These are phyloP conservation scores for Thyatira batis DNA, from an alignment of 2,888 invertebrate genomes.

Conservation along the genomic window DNA sequence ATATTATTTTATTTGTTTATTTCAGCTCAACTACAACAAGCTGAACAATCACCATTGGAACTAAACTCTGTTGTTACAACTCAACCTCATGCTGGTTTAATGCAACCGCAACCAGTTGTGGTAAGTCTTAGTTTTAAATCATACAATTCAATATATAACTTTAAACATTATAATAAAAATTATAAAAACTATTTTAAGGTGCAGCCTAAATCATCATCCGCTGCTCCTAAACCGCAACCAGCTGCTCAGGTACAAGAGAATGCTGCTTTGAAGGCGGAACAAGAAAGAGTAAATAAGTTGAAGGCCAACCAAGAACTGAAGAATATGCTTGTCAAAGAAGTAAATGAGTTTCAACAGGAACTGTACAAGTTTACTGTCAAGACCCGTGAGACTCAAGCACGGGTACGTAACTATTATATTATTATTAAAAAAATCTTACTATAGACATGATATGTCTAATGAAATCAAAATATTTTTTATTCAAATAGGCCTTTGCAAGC, in stretches of 20 bases:
- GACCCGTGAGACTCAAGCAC: slow-evolving; percentile 74
- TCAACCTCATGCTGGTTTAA: slow-evolving; percentile 16
- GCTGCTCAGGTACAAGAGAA: slow-evolving; percentile 38
- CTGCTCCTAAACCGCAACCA: slow-evolving; percentile 21
- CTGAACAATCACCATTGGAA: slow-evolving; percentile 10
- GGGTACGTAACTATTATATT: slow-evolving; percentile 72
- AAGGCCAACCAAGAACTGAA: slow-evolving; percentile 75
- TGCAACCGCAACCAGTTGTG: slow-evolving; percentile 19
- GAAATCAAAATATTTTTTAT: not conserved
- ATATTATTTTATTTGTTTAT: not conserved
- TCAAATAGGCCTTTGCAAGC: too few species aligned
- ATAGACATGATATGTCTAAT: too few species aligned
- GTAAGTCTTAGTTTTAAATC: slow-evolving; percentile 12
- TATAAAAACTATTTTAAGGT: slow-evolving; percentile 9
- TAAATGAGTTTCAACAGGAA: slow-evolving; percentile 85
- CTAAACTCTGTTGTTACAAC: slow-evolving; percentile 13
- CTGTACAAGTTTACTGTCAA: slow-evolving; percentile 83
- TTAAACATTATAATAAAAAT: not conserved
- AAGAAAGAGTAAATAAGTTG: slow-evolving; percentile 56
- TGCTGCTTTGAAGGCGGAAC: slow-evolving; percentile 64
- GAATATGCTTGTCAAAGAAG: slow-evolving; percentile 85
- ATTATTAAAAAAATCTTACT: too few species aligned
- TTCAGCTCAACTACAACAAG: slow-evolving; percentile 5
- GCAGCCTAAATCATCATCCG: slow-evolving; percentile 33
- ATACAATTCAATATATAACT: not conserved